Base-by-base conservation (phyloP, 2,888 invertebrate species). In the Zhuqinia jingwanae region DNA sequence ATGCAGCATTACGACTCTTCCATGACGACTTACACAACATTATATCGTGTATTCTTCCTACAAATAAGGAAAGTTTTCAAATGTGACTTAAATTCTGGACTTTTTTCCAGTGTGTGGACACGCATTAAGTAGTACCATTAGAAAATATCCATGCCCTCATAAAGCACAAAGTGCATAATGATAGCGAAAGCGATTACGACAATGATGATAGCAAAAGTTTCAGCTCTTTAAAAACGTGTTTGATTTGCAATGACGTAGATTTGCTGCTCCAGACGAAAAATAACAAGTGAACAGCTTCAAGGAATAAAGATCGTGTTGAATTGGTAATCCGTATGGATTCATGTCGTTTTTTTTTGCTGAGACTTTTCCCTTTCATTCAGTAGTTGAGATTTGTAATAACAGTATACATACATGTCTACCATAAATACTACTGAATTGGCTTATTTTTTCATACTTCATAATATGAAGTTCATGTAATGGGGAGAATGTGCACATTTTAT, bases 221-320 rank as follows among this genome's bases (percentile, higher is more conserved):
- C 25, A 3, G 15, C 47, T 47, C 20, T 1, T 73, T 17, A 8
- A 17, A 60, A 75, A 82, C 82, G 82, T 82, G 83, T 75, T 76
- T 50, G 83, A 83, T 83, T 50, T 65, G 60, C 30, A 20, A 27
- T 75, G 53, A 25, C 75, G 36, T 68, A 84, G 83, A 84, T 84
- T 84, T 76, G 27, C 17, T 45, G 1, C 2, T 53, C 13, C 5
- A 56, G 15, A 58, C 13, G 45, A 27, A 53, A n/a, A 17, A n/a
- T 10, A 65, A 11, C 8, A 36, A 65, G 20, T 65, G 36, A 27
- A 17, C 17, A 36, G 53, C 20, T 20, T 82, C 63, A 45, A 25
- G n/a, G 60, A 75, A 82, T 17, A 20, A 45, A n/a, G 50, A 76
- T 58, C 83, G 83, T 84, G 83, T 68, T 77, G 27, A 84, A 84